phyloP scores from a whole-genome alignment of 2,888 invertebrate genomes.

The Hydroisotoma schaefferi region DNA sequence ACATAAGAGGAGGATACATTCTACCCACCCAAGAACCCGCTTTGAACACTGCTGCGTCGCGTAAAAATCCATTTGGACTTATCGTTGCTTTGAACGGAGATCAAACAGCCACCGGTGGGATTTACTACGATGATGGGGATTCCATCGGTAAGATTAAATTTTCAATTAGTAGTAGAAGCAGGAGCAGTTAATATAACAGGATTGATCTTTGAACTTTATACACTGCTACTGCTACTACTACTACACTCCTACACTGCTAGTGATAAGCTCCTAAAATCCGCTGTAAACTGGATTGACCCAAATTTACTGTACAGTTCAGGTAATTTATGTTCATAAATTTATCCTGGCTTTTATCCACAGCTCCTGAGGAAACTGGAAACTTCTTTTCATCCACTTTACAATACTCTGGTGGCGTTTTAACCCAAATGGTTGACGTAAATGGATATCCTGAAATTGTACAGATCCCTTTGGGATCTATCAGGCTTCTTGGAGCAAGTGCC shows the following conservation, averaged over 20 bases:
- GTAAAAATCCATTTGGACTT: constrained; percentile 50
- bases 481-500: constrained; percentile 36
- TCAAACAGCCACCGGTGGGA: constrained; percentile 43
- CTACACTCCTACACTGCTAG: too few relatives aligned
- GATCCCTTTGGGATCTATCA: constrained; percentile 24
- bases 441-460: constrained; percentile 30
- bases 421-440: constrained; percentile 18
- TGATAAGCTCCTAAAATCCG: too few relatives aligned
- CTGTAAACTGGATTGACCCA: too few relatives aligned
- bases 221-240: too few relatives aligned
- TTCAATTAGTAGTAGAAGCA: not conserved
- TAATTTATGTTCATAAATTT: not conserved
- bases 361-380: constrained; percentile 27
- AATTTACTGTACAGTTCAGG: not conserved
- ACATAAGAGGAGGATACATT: constrained; percentile 49
- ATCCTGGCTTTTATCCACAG: constrained; percentile 24
- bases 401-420: constrained; percentile 19
- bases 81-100: constrained; percentile 48
- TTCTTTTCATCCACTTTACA: constrained; percentile 33
- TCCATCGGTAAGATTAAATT: constrained; percentile 40
- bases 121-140: constrained; percentile 50
- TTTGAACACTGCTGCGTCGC: constrained; percentile 45
- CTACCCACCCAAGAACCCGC: constrained; percentile 49
- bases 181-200: not conserved
- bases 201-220: too few relatives aligned